Percentiles rank a stretch among this genome's conserved stretches.
These are phyloP conservation scores for Nycticryphes semicollaris DNA, from an alignment of 2,113 vertebrate species.

Conservation along the genomic window DNA sequence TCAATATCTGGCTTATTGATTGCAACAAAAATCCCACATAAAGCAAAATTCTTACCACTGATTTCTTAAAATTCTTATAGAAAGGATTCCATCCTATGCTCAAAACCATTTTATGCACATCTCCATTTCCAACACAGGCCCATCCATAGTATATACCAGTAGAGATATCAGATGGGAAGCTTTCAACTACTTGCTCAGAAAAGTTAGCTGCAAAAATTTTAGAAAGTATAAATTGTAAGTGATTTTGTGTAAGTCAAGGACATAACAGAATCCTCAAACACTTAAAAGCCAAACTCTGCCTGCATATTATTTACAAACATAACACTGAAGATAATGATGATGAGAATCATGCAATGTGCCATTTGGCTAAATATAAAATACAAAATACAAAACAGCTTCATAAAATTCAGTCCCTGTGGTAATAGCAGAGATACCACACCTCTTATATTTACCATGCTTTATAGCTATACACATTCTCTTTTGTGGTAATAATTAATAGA, in stretches of 20 bases:
- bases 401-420: neutral
- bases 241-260: neutral
- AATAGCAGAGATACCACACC: neutral
- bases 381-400: neutral
- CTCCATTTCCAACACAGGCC: constrained; percentile 87
- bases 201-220: constrained; percentile 87
- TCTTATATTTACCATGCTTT: neutral
- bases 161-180: constrained; percentile 87
- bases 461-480: neutral
- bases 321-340: neutral
- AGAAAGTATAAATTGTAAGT: neutral
- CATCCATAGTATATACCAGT: constrained; percentile 98
- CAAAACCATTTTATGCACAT: constrained; percentile 95
- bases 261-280: neutral
- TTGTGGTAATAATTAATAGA: neutral
- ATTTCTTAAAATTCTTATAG: constrained; percentile 96
- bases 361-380: neutral
- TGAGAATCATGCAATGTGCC: neutral
- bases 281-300: neutral
- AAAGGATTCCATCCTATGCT: constrained; percentile 99
- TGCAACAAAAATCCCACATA: neutral
- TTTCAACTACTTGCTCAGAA: constrained; percentile 89
- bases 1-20: neutral
- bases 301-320: neutral
- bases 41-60: constrained; percentile 84